phyloP scores from a whole-genome alignment of 2,797 vertebrate species.

The Aphelocoma californica region DNA sequence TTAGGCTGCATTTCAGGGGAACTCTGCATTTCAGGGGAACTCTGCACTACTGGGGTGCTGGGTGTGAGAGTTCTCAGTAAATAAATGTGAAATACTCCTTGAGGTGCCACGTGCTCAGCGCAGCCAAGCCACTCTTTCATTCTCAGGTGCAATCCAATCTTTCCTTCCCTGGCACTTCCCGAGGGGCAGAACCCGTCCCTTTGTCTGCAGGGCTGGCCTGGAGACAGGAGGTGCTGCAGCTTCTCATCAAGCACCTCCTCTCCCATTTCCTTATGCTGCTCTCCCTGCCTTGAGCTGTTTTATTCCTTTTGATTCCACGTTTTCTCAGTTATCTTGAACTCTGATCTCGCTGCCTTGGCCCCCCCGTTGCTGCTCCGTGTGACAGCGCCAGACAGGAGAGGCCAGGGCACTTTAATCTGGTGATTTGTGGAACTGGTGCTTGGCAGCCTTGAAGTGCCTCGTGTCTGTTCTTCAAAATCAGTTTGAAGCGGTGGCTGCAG shows the following conservation, averaged over 20 bases:
- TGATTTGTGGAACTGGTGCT: not conserved
- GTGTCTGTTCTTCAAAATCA: not conserved
- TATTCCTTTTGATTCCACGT: not conserved
- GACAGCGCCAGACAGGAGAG: not conserved
- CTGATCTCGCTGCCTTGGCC: not conserved
- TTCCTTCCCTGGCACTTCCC: not conserved
- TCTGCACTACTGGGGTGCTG: not conserved
- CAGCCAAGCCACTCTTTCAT: not conserved
- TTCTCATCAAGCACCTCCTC: not conserved
- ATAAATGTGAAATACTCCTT: not conserved
- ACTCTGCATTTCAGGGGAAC: not conserved
- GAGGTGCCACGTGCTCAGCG: too few species aligned
- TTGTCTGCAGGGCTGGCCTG: not conserved
- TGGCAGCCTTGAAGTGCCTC: not conserved
- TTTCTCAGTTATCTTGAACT: not conserved
- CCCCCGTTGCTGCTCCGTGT: not conserved
- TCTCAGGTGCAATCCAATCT: accelerated
- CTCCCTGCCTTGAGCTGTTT: not conserved
- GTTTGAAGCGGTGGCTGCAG: not conserved
- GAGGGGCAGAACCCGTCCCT: not conserved
- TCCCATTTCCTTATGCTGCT: not conserved
- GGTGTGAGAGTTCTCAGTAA: not conserved
- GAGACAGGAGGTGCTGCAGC: not conserved
- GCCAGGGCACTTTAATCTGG: not conserved
- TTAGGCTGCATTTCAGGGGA: not conserved